These are phyloP conservation scores for Dryoscopus gambensis DNA, from an alignment of 2,113 vertebrate species.

Conservation along the genomic window DNA sequence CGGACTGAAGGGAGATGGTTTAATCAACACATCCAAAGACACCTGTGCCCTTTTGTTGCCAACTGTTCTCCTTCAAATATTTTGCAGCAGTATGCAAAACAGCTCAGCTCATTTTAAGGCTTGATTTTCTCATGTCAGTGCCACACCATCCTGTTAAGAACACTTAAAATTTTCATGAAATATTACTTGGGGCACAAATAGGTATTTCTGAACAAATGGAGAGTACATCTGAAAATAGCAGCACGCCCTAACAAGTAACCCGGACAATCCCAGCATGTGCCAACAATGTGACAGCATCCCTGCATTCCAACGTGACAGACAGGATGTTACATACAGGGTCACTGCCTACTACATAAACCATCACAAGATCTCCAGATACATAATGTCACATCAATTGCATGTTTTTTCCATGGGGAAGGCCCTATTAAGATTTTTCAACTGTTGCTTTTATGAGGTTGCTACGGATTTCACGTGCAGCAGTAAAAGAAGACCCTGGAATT, in stretches of 20 bases:
- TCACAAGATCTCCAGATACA: background rate
- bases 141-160: background rate
- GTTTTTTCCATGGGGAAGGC: background rate
- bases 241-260: background rate
- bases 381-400: background rate
- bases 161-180: background rate
- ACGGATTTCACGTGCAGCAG: background rate
- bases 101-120: background rate
- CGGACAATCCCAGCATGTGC: rapidly evolving
- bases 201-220: background rate
- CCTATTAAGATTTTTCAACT: background rate
- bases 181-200: background rate
- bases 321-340: background rate
- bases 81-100: background rate
- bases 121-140: background rate
- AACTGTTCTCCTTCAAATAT: background rate
- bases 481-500: slow-evolving; percentile 26
- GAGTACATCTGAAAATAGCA: background rate
- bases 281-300: background rate
- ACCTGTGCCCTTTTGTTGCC: background rate
- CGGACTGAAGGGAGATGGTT: background rate
- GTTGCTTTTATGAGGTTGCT: background rate
- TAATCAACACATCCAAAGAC: background rate
- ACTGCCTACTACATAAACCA: background rate
- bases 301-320: background rate